Percentiles rank a stretch among this genome's conserved stretches.
phyloP scores from a whole-genome alignment of 2,113 vertebrate species.

The Nibea albiflora region DNA sequence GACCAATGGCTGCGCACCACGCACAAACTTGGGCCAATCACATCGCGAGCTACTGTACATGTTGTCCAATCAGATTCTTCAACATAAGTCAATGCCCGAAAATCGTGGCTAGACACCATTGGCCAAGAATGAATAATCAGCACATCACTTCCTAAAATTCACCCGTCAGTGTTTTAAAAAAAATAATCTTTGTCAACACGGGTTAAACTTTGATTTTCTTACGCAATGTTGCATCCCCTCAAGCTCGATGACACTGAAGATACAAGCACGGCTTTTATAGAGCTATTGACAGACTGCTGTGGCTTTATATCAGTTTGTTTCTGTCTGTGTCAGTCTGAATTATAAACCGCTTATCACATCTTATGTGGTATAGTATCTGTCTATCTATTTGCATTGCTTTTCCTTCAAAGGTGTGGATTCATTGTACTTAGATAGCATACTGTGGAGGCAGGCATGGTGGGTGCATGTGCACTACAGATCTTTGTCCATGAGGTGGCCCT shows the following conservation, averaged over 20 bases:
- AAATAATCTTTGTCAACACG: no score
- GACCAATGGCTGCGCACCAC: slow-evolving; percentile 92
- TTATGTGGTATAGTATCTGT: background rate
- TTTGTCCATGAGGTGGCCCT: slow-evolving; percentile 34
- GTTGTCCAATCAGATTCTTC: slow-evolving; percentile 71
- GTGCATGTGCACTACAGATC: background rate
- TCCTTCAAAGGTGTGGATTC: background rate
- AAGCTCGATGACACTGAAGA: no score
- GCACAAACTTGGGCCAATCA: slow-evolving; percentile 89
- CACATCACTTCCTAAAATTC: slow-evolving; percentile 64
- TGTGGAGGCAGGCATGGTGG: background rate
- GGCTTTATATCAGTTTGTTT: background rate
- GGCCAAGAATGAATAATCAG: slow-evolving; percentile 57
- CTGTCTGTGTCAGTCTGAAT: background rate
- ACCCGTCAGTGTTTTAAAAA: background rate
- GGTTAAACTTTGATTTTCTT: slow-evolving; percentile 40
- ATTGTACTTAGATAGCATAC: background rate
- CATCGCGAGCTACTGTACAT: background rate
- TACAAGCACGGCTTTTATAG: background rate
- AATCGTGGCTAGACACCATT: slow-evolving; percentile 78
- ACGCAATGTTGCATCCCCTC: background rate
- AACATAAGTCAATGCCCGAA: slow-evolving; percentile 70
- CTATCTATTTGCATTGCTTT: background rate
- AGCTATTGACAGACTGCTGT: background rate
- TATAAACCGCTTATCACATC: no score